Evolutionary conservation across 2,797 vertebrate genomes (phyloP).

Genomic region (Tinamus major): DNA sequence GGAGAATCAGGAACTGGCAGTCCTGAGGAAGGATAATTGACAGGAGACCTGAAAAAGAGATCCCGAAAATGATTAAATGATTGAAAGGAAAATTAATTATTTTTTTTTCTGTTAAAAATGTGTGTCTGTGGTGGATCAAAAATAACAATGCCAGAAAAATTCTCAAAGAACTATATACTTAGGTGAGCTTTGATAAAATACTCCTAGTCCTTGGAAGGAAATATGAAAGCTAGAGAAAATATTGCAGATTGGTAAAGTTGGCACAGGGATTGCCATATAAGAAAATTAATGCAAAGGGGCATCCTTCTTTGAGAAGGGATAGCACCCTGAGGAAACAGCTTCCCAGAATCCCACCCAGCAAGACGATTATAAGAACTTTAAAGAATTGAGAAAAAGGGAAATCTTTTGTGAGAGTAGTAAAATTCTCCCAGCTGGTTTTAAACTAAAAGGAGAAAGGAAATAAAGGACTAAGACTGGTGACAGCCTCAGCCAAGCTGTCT

Average conservation of each 20-base stretch:
- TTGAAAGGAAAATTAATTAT: neutral
- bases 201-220: neutral
- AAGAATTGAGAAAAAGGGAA: neutral
- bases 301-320: neutral
- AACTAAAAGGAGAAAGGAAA: neutral
- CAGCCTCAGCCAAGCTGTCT: neutral
- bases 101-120: neutral
- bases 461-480: neutral
- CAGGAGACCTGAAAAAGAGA: neutral
- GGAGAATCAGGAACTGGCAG: neutral
- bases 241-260: neutral
- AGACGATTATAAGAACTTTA: neutral
- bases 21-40: neutral
- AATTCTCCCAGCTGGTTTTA: neutral
- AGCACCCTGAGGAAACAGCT: neutral
- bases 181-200: neutral
- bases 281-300: neutral
- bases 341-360: neutral
- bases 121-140: neutral
- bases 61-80: neutral
- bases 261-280: neutral
- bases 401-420: neutral
- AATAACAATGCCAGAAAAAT: neutral
- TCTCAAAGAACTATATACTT: neutral
- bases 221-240: neutral